Evolutionary conservation across 1,140 invertebrate species (phyloP).

Genomic region (Saccostrea echinata): DNA sequence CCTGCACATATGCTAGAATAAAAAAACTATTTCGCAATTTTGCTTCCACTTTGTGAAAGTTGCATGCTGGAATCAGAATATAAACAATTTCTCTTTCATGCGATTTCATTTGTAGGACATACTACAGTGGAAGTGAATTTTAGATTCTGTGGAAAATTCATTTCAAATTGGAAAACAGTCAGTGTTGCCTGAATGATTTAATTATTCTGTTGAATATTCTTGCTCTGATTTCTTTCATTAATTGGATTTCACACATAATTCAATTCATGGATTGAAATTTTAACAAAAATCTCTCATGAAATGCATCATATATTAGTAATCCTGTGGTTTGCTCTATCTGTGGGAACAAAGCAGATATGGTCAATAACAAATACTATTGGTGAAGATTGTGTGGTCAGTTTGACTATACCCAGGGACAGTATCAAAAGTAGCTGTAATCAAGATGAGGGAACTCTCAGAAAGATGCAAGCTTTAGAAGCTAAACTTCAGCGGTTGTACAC

Average conservation of each 20-base stretch:
- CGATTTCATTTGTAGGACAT: background rate
- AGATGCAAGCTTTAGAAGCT: conserved; percentile 56
- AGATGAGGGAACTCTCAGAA: conserved; percentile 48
- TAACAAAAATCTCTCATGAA: background rate
- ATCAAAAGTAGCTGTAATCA: conserved; percentile 66
- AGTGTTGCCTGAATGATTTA: background rate
- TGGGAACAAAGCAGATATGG: background rate
- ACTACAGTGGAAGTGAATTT: background rate
- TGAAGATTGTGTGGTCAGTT: conserved; percentile 70
- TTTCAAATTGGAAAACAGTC: background rate
- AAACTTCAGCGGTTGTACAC: conserved; percentile 42
- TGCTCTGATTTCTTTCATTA: too few species aligned
- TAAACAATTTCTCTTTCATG: background rate
- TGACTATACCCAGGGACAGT: conserved; percentile 72
- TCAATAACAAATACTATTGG: background rate
- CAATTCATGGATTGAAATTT: background rate
- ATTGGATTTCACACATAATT: background rate
- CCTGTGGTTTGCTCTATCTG: background rate
- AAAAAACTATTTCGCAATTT: background rate
- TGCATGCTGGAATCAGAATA: background rate
- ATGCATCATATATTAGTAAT: background rate
- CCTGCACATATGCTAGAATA: background rate
- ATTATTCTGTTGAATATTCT: background rate
- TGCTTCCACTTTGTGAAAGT: background rate
- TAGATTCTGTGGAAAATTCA: background rate